Evolutionary conservation across 2,797 vertebrate species (phyloP).

Genomic region (Eleutherodactylus coqui): DNA sequence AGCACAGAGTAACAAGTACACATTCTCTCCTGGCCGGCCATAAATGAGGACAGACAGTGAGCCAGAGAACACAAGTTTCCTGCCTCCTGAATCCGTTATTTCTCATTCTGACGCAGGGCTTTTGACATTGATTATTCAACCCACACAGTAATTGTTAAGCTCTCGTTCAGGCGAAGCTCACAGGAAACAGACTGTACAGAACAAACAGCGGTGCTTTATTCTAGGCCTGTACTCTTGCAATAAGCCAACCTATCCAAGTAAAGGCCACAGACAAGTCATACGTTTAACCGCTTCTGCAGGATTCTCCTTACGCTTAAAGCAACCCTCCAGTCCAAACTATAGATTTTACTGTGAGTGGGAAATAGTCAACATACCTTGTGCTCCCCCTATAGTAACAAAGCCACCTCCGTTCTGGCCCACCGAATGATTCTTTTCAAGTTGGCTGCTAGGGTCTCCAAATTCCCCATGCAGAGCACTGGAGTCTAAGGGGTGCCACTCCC

Average conservation of each 20-base stretch:
- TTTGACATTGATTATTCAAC: conserved; percentile 46
- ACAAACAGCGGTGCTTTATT: conserved; percentile 12
- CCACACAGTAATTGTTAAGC: conserved; percentile 51
- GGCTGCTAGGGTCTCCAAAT: too few species aligned
- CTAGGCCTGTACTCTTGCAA: neutral
- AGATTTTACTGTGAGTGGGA: too few species aligned
- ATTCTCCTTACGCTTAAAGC: too few species aligned
- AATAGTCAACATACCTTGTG: too few species aligned
- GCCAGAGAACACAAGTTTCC: neutral
- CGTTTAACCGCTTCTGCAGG: neutral
- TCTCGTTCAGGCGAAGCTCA: conserved; percentile 12
- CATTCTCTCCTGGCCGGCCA: too few species aligned
- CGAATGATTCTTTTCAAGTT: too few species aligned
- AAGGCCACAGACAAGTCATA: neutral
- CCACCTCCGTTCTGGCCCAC: too few species aligned
- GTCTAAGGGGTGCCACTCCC: too few species aligned
- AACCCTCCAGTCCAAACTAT: too few species aligned
- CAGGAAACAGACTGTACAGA: conserved; percentile 36
- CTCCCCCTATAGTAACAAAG: too few species aligned
- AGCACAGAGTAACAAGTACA: neutral
- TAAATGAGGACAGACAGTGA: neutral
- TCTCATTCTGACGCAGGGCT: conserved; percentile 29
- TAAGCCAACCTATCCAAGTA: neutral
- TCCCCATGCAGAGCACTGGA: too few species aligned
- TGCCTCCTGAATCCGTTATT: neutral